Percentiles rank a stretch among this genome's conserved stretches.
phyloP scores from a whole-genome alignment of 2,797 vertebrate genomes.

The Lagorchestes hirsutus region DNA sequence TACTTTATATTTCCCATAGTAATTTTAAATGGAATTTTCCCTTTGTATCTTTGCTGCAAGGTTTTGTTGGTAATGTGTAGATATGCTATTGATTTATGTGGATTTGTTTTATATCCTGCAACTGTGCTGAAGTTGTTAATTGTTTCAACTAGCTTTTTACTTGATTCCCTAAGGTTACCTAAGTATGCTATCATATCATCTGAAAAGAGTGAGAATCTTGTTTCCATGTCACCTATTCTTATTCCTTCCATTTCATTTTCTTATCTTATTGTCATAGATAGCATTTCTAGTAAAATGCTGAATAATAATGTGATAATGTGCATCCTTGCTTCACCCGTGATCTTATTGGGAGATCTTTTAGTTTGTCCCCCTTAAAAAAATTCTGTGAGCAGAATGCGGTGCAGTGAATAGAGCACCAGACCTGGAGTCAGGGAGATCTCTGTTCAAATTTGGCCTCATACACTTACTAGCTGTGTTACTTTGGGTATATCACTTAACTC shows the following conservation, averaged over 20 bases:
- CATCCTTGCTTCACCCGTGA: background rate
- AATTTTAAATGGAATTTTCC: background rate
- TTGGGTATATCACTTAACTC: background rate
- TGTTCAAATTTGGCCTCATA: background rate
- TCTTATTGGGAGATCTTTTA: background rate
- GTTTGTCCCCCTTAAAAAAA: background rate
- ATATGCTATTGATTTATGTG: background rate
- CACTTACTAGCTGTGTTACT: background rate
- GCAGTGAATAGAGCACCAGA: background rate
- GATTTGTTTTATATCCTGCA: background rate
- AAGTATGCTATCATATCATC: background rate
- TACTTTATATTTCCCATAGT: background rate
- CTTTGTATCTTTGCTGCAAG: background rate
- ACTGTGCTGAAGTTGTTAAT: background rate
- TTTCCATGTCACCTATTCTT: background rate
- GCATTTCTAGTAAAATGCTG: too few species aligned
- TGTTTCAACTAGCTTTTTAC: background rate
- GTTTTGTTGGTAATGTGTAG: background rate
- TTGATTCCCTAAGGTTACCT: background rate
- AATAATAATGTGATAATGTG: background rate
- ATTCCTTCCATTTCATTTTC: background rate
- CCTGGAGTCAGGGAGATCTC: background rate
- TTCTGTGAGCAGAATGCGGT: background rate
- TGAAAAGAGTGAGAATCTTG: background rate
- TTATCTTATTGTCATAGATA: background rate